Base-by-base conservation (phyloP, 2,888 invertebrate species). In the Ophioninae sp. region DNA sequence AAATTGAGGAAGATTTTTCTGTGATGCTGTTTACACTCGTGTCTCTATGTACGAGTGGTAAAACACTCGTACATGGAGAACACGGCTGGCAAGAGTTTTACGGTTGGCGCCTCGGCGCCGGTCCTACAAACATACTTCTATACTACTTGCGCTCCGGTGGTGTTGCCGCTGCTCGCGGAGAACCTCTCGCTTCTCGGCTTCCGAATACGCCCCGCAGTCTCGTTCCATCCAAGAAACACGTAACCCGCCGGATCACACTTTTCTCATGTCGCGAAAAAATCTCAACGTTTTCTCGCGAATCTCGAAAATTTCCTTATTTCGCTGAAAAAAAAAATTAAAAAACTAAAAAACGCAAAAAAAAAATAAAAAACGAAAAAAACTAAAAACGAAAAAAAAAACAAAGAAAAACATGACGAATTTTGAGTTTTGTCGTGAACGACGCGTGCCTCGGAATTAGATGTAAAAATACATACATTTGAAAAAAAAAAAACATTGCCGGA, bases 151-250 rank as follows among this genome's bases (percentile, higher is more conserved):
- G 67, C 74, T 44, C 77, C 78, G 81, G 85, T 51, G 51, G 51
- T 51, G 51, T 51, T 71, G 65, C 68, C 69, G 69, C 73, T 67
- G 72, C 61, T 73, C 56, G 22, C 30, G 2, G 73, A 59, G 84
- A 79, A 61, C 67, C 84, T 81, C 84, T 71, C 74, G 80, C 80
- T 78, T 58, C 80, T 76, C 82, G 78, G 78, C 69, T 72, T 78
- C 77, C 79, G 82, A 82, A 86, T 87, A 86, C 88, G 82, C 85
- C 86, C 87, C 80, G 85, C 85, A 87, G 87, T 86, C 87, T 88
- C 85, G 86, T 82, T 84, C 74, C 81, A 85, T 86, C 86, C 86
- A 85, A 86, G 86, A 85, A 78, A 75, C 84, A 87, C 85, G 84
- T 78, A 85, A 83, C 83, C 83, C 86, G 81, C 75, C 82, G 81